A percentile compares a stretch with the other conserved stretches of the same genome.
phyloP scores from a whole-genome alignment of 2,113 vertebrate genomes.

The Microtus ochrogaster region DNA sequence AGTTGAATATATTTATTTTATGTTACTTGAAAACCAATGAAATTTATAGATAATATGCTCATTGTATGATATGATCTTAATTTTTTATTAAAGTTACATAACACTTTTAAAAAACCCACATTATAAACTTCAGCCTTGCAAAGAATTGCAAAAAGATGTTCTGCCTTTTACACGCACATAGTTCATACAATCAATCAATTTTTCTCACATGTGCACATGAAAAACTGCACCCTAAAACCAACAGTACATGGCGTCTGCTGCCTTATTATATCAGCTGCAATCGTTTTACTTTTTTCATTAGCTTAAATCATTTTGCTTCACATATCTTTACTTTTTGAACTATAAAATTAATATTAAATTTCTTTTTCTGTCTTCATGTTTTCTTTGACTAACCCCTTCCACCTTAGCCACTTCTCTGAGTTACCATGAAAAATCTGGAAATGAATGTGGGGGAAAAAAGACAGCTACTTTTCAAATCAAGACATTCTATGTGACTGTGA shows the following conservation, averaged over 20 bases:
- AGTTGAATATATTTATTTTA: slow-evolving; percentile 29
- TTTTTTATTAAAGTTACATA: not conserved
- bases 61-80: not conserved
- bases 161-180: not conserved
- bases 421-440: not conserved
- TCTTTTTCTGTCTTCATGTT: not conserved
- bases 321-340: too few relatives aligned
- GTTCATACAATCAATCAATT: not conserved
- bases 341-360: not conserved
- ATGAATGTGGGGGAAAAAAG: not conserved
- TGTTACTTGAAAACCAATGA: not conserved
- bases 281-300: not conserved
- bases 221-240: not conserved
- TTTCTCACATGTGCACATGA: not conserved
- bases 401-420: not conserved
- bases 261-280: not conserved
- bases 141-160: not conserved
- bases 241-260: not conserved
- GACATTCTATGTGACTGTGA: not conserved
- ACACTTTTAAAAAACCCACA: not conserved
- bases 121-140: not conserved
- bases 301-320: not conserved
- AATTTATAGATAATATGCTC: slow-evolving; percentile 41
- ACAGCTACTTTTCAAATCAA: not conserved
- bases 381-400: not conserved